A percentile compares a stretch with the other conserved stretches of the same genome.
Conservation (phyloP, 2,113 vertebrate genomes). For the Phrynocephalus versicolor region DNA sequence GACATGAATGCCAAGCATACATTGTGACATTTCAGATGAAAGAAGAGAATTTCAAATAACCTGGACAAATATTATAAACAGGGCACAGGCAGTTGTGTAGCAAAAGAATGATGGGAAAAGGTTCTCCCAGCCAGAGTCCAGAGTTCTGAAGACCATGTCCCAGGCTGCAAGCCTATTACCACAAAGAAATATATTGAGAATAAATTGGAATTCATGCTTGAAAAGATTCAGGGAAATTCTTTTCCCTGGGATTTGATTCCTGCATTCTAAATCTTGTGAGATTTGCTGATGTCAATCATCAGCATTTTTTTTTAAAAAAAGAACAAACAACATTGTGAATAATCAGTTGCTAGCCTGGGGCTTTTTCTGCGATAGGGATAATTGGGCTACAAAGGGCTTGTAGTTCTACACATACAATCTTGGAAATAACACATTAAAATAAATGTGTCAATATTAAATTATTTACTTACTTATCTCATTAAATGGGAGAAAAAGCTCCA, state of each 20-base stretch:
- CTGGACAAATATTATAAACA: not conserved
- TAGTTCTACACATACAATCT: no score
- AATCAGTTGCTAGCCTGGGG: not conserved
- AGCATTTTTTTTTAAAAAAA: not conserved
- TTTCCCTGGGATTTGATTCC: not conserved
- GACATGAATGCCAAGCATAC: not conserved
- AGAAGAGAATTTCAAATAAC: constrained; percentile 7
- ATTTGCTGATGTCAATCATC: not conserved
- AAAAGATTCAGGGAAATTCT: not conserved
- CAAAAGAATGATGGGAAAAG: no score
- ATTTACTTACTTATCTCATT: no score
- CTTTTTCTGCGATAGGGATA: not conserved
- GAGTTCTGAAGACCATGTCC: not conserved
- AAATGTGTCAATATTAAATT: no score
- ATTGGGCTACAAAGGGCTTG: not conserved
- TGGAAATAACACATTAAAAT: no score
- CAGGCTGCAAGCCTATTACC: not conserved
- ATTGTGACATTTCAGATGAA: not conserved
- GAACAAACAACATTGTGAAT: not conserved
- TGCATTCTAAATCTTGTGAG: not conserved
- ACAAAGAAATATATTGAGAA: not conserved
- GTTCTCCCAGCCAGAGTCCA: no score
- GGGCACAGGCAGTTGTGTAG: not conserved
- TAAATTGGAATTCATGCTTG: not conserved
- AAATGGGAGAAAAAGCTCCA: no score